A percentile compares a stretch with the other conserved stretches of the same genome.
These are phyloP conservation scores for Forbesichthys agassizii DNA, from an alignment of 2,113 vertebrate species.

Conservation along the genomic window DNA sequence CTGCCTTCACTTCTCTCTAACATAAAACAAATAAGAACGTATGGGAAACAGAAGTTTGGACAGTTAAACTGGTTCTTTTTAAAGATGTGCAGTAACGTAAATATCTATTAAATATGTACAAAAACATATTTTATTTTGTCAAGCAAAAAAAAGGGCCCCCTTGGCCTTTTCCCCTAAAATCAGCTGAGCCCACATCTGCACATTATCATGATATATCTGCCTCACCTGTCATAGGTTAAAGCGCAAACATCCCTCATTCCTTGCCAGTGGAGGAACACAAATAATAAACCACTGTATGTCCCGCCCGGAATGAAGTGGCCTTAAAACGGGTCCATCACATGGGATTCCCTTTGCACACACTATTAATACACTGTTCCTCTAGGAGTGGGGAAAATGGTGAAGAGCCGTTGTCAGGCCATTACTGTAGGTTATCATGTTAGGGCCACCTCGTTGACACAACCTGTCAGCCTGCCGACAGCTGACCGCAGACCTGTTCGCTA, in stretches of 20 bases:
- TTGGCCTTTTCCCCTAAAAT: conserved; percentile 27
- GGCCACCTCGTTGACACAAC: conserved; percentile 34
- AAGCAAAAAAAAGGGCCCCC: not conserved
- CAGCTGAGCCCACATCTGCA: conserved; percentile 17
- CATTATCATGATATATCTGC: conserved; percentile 38
- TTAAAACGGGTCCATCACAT: not conserved
- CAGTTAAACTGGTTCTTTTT: not conserved
- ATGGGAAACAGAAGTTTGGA: not conserved
- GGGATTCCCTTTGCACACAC: conserved; percentile 21
- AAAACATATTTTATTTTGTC: conserved; percentile 4
- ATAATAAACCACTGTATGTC: conserved; percentile 52
- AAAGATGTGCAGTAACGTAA: not conserved
- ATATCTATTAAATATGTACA: not conserved
- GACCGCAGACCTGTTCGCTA: conserved; percentile 54
- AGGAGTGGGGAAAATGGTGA: conserved; percentile 4
- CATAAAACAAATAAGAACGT: conserved; percentile 2
- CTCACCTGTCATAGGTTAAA: conserved; percentile 44
- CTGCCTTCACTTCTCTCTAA: conserved; percentile 15
- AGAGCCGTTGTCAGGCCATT: conserved; percentile 5
- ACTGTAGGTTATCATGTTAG: conserved; percentile 26
- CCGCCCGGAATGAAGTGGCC: conserved; percentile 43
- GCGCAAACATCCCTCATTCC: conserved; percentile 41
- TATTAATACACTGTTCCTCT: not conserved
- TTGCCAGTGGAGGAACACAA: conserved; percentile 34
- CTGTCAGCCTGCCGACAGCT: conserved; percentile 53